Evolutionary conservation across 2,113 vertebrate genomes (phyloP).

Genomic region (Aviceda subcristata): DNA sequence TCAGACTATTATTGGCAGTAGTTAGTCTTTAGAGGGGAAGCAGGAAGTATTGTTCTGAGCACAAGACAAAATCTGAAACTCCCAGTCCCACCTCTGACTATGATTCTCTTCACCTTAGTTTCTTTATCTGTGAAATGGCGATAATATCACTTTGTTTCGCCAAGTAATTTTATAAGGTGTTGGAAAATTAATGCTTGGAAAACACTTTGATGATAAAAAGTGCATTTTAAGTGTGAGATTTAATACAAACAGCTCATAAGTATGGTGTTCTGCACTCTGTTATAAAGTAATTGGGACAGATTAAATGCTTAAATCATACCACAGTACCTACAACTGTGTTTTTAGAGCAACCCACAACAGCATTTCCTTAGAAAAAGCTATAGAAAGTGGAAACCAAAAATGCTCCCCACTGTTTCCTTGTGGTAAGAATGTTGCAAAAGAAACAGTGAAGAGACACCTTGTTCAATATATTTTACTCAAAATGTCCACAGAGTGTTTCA

Average conservation of each 20-base stretch:
- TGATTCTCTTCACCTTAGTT: not conserved
- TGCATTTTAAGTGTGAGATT: not conserved
- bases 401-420: not conserved
- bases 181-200: slow-evolving; percentile 11
- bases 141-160: not conserved
- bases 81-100: not conserved
- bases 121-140: not conserved
- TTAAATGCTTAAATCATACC: not conserved
- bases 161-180: not conserved
- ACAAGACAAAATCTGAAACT: not conserved
- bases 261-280: not conserved
- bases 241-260: not conserved
- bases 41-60: not conserved
- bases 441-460: not conserved
- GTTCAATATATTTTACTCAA: not conserved
- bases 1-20: not conserved
- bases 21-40: not conserved
- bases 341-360: not conserved
- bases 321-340: not conserved
- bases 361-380: not conserved
- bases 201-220: not conserved
- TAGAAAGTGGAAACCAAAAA: not conserved
- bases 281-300: not conserved
- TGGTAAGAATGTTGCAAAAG: not conserved
- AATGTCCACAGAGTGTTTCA: not conserved